Base-by-base conservation (phyloP, 37 sponge, comb jelly and placozoan genomes). In the Spongilla lacustris region DNA sequence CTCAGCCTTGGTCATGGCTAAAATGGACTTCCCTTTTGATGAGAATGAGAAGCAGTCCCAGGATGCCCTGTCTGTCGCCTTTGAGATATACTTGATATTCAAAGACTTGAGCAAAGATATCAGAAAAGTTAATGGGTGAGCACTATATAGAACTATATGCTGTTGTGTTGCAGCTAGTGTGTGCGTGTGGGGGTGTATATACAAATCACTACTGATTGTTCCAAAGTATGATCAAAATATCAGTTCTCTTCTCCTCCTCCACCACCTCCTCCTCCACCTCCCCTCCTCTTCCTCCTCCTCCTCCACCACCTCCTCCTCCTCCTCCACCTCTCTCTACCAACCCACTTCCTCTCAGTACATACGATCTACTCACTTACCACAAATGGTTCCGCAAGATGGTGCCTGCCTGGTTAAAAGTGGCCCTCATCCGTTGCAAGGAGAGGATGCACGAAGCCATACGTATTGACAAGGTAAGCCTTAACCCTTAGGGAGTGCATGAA, bases 341-440 rank as follows among this genome's bases (percentile, higher is more conserved):
- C 14, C 58, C 19, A 17, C 58, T 17, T 19, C 19, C 14, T 6
- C 21, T 58, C 58, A 58, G 58, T 6, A 58, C 58, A 14, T 58
- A 58, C 37, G 34, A 32, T 29, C 41, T 83, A 12, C 8, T 26
- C 66, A 74, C 72, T 26, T 88, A 49, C 28, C 89, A 88, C 74
- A 21, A 25, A n/a, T 92, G 85, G 85, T 92, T 92, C 77, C 79
- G 84, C 37, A 50, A 21, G n/a, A 31, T 72, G 38, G 92, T 92
- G 38, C 26, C 70, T 0, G 32, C 26, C 35, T 92, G 92, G 92
- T 68, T 92, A 14, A 30, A 8, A 22, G 2, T 88, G 33, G 89
- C 92, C 23, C 17, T 25, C 14, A 48, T 41, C 50, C 46, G 69
- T 27, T 77, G 79, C 49, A 83, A 70, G 50, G 69, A 77, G 21